A percentile compares a stretch with the other conserved stretches of the same genome.
These are phyloP conservation scores for Chesias legatella DNA, from an alignment of 2,888 invertebrate genomes.

Conservation along the genomic window DNA sequence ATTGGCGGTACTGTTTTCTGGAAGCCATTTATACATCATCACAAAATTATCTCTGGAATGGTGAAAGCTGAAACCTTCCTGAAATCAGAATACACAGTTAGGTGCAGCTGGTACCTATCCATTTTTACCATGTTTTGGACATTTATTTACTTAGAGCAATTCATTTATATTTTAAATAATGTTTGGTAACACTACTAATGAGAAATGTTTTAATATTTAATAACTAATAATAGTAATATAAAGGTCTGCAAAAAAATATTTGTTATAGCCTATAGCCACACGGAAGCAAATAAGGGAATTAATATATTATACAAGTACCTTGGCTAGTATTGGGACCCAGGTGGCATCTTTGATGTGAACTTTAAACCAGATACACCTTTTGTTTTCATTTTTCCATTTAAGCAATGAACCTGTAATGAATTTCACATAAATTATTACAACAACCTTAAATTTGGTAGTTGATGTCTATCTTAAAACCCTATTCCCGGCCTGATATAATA, in stretches of 20 bases:
- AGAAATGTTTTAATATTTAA: no score
- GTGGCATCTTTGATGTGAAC: slow-evolving; percentile 84
- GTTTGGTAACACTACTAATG: no score
- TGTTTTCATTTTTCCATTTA: slow-evolving; percentile 83
- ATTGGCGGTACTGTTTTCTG: slow-evolving; percentile 78
- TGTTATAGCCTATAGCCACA: no score
- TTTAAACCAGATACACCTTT: slow-evolving; percentile 90
- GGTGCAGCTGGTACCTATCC: background rate
- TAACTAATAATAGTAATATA: no score
- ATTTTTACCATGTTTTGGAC: no score
- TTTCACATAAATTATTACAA: background rate
- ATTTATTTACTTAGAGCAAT: no score
- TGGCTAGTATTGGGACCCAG: slow-evolving; percentile 88
- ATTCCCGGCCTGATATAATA: no score
- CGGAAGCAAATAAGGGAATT: no score
- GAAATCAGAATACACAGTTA: slow-evolving; percentile 21
- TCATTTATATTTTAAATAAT: background rate
- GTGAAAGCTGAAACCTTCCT: slow-evolving; percentile 92
- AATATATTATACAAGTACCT: no score
- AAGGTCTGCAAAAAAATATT: no score
- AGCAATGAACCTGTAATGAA: slow-evolving; percentile 82
- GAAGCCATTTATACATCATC: slow-evolving; percentile 91
- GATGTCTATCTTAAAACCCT: no score
- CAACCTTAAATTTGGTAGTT: no score
- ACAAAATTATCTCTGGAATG: slow-evolving; percentile 90